Percentiles rank a stretch among this genome's conserved stretches.
phyloP scores from a whole-genome alignment of 2,113 vertebrate genomes.

The Salminus brasiliensis region DNA sequence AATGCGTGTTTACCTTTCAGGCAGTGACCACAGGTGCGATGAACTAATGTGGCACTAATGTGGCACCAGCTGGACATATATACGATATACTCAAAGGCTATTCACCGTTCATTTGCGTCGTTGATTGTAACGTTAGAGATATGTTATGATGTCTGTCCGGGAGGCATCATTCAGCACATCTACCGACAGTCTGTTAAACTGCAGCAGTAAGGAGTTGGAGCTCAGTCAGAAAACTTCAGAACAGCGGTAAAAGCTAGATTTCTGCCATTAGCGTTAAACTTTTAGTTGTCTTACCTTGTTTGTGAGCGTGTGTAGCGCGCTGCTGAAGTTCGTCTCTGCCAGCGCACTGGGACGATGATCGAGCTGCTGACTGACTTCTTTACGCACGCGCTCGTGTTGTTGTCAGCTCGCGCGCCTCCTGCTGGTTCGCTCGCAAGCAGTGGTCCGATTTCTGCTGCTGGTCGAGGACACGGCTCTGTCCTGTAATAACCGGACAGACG shows the following conservation, averaged over 20 bases:
- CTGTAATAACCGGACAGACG: too few species aligned
- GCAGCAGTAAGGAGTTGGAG: too few species aligned
- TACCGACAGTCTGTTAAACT: too few species aligned
- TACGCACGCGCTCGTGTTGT: slow-evolving; percentile 24
- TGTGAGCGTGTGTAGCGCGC: background rate
- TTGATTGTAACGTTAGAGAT: background rate
- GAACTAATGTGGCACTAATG: background rate
- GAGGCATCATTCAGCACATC: background rate
- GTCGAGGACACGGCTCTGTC: too few species aligned
- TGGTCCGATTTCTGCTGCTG: too few species aligned
- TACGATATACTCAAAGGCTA: too few species aligned
- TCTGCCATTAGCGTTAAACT: background rate
- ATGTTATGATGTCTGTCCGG: background rate
- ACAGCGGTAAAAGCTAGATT: background rate
- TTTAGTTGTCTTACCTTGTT: slow-evolving; percentile 30
- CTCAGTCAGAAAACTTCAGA: background rate
- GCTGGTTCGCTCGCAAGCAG: background rate
- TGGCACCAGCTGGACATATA: background rate
- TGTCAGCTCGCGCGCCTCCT: slow-evolving; percentile 33
- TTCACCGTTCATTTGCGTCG: too few species aligned
- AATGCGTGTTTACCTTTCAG: slow-evolving; percentile 10
- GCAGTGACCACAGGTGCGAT: background rate
- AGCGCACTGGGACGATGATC: background rate
- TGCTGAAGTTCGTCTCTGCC: background rate
- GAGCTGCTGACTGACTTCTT: background rate